These are phyloP conservation scores for Bombus soroeensis DNA, from an alignment of 1,140 invertebrate genomes.

Conservation along the genomic window DNA sequence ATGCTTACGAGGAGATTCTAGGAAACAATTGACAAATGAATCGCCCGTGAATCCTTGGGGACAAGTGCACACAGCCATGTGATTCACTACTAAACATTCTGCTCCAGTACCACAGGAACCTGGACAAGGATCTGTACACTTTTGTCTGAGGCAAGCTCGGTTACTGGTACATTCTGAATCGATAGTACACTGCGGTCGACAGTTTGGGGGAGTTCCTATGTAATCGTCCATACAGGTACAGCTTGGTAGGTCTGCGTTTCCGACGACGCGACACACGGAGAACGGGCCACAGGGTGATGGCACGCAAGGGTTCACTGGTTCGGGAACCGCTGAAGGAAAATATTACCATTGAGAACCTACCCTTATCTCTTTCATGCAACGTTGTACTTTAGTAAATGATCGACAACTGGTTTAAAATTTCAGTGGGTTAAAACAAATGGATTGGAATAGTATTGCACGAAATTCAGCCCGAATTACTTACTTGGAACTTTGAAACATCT, in stretches of 20 bases:
- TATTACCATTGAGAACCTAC: not conserved
- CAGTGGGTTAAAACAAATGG: not conserved
- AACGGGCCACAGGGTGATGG: slow-evolving; percentile 89
- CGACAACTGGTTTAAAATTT: not conserved
- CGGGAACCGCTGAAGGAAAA: slow-evolving; percentile 23
- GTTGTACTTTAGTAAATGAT: not conserved
- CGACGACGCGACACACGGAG: slow-evolving; percentile 83
- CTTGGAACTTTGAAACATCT: slow-evolving; percentile 86
- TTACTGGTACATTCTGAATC: slow-evolving; percentile 87
- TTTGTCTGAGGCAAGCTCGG: slow-evolving; percentile 87
- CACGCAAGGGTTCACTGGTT: slow-evolving; percentile 83
- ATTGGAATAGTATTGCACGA: not conserved
- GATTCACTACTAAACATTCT: slow-evolving; percentile 87
- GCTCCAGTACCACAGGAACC: slow-evolving; percentile 89
- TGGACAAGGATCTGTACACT: slow-evolving; percentile 89
- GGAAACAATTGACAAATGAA: slow-evolving; percentile 86
- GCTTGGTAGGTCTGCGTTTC: slow-evolving; percentile 71
- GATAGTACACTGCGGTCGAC: slow-evolving; percentile 87
- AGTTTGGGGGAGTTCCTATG: slow-evolving; percentile 86
- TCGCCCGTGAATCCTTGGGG: slow-evolving; percentile 86
- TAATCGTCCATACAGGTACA: slow-evolving; percentile 88
- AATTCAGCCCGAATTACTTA: slow-evolving; percentile 61
- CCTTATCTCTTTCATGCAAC: not conserved
- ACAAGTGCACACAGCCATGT: slow-evolving; percentile 89
- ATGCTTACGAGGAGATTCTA: slow-evolving; percentile 74